Percentiles rank a stretch among this genome's conserved stretches.
Evolutionary conservation across 2,797 vertebrate species (phyloP).

Genomic region (Salmo trutta): DNA sequence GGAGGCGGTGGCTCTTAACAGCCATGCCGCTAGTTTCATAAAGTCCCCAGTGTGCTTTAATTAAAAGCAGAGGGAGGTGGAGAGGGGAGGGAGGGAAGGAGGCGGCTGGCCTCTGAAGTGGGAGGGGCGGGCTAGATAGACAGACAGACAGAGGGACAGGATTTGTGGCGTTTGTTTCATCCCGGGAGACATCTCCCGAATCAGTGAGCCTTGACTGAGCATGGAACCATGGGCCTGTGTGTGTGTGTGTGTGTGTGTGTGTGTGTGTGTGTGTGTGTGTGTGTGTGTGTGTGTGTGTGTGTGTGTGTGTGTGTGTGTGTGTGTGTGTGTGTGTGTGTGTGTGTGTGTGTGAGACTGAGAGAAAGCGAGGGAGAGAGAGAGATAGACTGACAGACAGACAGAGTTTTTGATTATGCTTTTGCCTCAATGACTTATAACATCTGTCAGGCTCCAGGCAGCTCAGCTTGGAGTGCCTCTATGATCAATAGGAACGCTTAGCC

Average conservation of each 20-base stretch:
- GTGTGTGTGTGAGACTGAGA: neutral
- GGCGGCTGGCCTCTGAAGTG: neutral
- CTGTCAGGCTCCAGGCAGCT: neutral
- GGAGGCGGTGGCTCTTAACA: slow-evolving; percentile 50
- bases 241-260: slow-evolving; percentile 2
- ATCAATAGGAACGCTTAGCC: neutral
- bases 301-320: too few relatives aligned
- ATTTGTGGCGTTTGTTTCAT: neutral
- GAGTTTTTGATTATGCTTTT: neutral
- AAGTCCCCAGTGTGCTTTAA: slow-evolving; percentile 61
- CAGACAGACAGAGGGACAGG: neutral
- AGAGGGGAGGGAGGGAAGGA: neutral
- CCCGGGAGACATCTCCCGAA: neutral
- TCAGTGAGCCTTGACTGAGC: slow-evolving; percentile 9
- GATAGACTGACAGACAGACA: neutral
- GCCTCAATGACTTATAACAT: neutral
- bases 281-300: too few relatives aligned
- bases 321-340: too few relatives aligned
- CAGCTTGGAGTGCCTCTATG: neutral
- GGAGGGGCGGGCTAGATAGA: neutral
- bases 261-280: neutral
- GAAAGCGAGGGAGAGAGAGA: too few relatives aligned
- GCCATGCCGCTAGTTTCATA: slow-evolving; percentile 41
- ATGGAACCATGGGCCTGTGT: neutral
- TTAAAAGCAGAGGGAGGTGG: slow-evolving; percentile 48